Conservation (phyloP, 2,888 invertebrate genomes). For the Cynaeus angustus region DNA sequence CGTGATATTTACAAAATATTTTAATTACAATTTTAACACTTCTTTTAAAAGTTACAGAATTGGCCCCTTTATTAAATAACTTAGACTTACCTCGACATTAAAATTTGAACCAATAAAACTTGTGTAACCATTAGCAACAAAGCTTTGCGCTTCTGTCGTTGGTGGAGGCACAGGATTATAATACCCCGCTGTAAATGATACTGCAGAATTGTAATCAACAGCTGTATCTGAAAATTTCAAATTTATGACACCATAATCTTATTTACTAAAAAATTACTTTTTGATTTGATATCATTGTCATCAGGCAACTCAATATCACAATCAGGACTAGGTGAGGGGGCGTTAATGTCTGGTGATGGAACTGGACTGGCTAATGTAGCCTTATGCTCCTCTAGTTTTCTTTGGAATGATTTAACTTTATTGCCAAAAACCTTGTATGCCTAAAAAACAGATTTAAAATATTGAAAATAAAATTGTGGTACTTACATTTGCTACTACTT, state of each 20-base stretch:
- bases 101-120: slow-evolving; percentile 80
- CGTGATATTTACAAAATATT: too few species aligned
- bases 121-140: slow-evolving; percentile 74
- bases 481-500: slow-evolving; percentile 94
- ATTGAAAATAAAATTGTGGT: neutral
- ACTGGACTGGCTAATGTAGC: slow-evolving; percentile 82
- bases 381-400: slow-evolving; percentile 87
- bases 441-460: slow-evolving; percentile 72
- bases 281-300: slow-evolving; percentile 48
- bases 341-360: slow-evolving; percentile 80
- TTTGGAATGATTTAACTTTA: slow-evolving; percentile 88
- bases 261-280: slow-evolving; percentile 1
- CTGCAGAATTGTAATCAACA: slow-evolving; percentile 39
- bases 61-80: neutral
- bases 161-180: slow-evolving; percentile 71
- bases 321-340: slow-evolving; percentile 87
- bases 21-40: slow-evolving; percentile 4
- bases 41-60: too few species aligned
- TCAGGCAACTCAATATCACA: slow-evolving; percentile 85
- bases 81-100: slow-evolving; percentile 71
- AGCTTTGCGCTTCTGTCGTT: slow-evolving; percentile 56
- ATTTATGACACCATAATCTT: neutral
- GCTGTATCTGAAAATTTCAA: slow-evolving; percentile 20
- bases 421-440: slow-evolving; percentile 96
- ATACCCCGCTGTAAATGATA: slow-evolving; percentile 68